Base-by-base conservation (phyloP, 2,797 vertebrate genomes). In the Notolepis coatsorum region DNA sequence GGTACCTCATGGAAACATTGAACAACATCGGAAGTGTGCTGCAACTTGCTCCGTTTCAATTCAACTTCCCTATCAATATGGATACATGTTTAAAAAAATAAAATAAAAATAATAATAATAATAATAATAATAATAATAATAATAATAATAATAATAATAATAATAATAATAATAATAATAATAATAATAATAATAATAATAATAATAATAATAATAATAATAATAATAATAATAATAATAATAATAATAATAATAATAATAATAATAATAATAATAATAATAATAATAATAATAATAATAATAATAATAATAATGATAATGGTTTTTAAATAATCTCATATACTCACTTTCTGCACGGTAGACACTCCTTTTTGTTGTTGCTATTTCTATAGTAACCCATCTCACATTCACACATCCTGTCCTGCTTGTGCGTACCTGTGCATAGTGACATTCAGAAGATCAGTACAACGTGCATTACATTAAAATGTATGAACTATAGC, bases 291-390 rank as follows among this genome's bases (percentile, higher is more conserved):
- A n/a, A n/a, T n/a, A n/a, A n/a, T n/a, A n/a, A n/a, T n/a, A n/a
- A n/a, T n/a, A n/a, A n/a, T n/a, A n/a, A n/a, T n/a, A n/a, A n/a
- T n/a, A n/a, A n/a, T n/a, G n/a, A n/a, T n/a, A n/a, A n/a, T n/a
- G n/a, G n/a, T n/a, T n/a, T n/a, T n/a, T n/a, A n/a, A n/a, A n/a
- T n/a, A 2, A 52, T 43, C 7, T 37, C 4, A 43, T 10, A 13
- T 39, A 85, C 92, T 90, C 74, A 93, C 92, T 24, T 52, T 1
- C n/a, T 57, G 65, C 90, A 92, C 3, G 0, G 74, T 38, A 60
- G 3, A 68, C 91, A 92, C 38, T 55, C 69, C 1, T 0, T 25
- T 0, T 57, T 63, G 18, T 33, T n/a, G n/a, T n/a, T n/a, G n/a
- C n/a, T n/a, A n/a, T n/a, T 46, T 60, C 3, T 67, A 71, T 84